Conservation (phyloP, 2,113 vertebrate species). For the Melanerpes formicivorus region DNA sequence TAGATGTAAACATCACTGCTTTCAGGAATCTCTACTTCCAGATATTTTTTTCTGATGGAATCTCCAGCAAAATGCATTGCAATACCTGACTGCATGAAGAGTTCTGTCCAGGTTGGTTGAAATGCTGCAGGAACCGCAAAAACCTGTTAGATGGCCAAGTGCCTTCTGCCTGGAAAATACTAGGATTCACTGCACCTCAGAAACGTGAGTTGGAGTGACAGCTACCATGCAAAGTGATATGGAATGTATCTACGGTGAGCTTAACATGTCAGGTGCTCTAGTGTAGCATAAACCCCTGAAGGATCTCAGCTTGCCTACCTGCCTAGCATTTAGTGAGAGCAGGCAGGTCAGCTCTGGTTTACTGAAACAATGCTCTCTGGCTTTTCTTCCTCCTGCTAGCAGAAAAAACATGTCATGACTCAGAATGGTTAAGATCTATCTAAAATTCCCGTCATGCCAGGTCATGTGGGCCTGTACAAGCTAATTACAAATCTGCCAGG, state of each 20-base stretch:
- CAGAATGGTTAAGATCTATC: neutral
- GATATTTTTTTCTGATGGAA: neutral
- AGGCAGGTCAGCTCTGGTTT: neutral
- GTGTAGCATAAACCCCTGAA: neutral
- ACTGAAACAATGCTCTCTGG: neutral
- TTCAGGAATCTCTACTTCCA: neutral
- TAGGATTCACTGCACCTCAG: neutral
- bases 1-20: neutral
- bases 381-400: neutral
- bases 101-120: neutral
- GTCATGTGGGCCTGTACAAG: neutral
- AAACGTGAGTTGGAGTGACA: neutral
- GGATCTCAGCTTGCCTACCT: neutral
- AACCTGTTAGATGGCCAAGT: neutral
- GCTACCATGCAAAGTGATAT: neutral
- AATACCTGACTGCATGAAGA: conserved; percentile 6
- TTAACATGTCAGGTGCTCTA: neutral
- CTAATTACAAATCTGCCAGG: neutral
- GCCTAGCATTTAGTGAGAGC: neutral
- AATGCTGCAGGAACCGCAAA: neutral
- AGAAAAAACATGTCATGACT: neutral
- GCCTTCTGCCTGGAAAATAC: neutral
- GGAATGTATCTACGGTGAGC: neutral
- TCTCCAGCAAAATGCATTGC: neutral
- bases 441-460: neutral